Evolutionary conservation across 1,140 invertebrate genomes (phyloP).

Genomic region (Liolophura sinensis): DNA sequence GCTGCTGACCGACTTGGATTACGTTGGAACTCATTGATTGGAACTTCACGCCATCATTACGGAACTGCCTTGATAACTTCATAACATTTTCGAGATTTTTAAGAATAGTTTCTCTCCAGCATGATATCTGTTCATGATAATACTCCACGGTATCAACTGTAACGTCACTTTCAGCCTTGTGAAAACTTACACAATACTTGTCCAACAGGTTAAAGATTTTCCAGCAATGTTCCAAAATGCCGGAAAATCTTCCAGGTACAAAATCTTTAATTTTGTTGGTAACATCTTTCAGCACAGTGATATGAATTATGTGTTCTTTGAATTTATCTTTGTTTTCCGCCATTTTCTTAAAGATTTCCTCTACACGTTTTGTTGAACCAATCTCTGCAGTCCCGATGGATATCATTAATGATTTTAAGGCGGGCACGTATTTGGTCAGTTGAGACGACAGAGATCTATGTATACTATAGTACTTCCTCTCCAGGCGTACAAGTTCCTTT

Average conservation of each 20-base stretch:
- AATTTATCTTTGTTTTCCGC: conserved; percentile 24
- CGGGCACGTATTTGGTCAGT: conserved; percentile 16
- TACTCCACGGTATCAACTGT: conserved; percentile 33
- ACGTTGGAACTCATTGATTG: too few species aligned
- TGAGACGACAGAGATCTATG: too few species aligned
- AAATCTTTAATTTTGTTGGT: conserved; percentile 28
- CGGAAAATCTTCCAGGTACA: conserved; percentile 25
- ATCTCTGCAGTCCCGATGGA: conserved; percentile 27
- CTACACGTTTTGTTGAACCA: conserved; percentile 22
- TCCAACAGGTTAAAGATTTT: conserved; percentile 16
- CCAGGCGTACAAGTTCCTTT: conserved; percentile 24
- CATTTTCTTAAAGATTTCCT: conserved; percentile 26
- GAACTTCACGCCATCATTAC: background rate
- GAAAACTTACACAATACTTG: conserved; percentile 44
- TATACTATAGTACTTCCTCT: conserved; percentile 33
- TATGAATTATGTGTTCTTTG: conserved; percentile 26
- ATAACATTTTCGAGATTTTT: conserved; percentile 6
- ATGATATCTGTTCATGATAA: conserved; percentile 31
- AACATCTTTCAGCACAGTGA: conserved; percentile 26
- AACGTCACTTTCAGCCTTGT: conserved; percentile 26
- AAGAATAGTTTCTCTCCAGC: conserved; percentile 18
- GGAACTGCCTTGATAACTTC: conserved; percentile 9
- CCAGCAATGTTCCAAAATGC: conserved; percentile 19
- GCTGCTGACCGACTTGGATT: too few species aligned
- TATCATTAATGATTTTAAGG: conserved; percentile 32